Evolutionary conservation across 2,113 vertebrate species (phyloP).

Genomic region (Polypterus bichir): DNA sequence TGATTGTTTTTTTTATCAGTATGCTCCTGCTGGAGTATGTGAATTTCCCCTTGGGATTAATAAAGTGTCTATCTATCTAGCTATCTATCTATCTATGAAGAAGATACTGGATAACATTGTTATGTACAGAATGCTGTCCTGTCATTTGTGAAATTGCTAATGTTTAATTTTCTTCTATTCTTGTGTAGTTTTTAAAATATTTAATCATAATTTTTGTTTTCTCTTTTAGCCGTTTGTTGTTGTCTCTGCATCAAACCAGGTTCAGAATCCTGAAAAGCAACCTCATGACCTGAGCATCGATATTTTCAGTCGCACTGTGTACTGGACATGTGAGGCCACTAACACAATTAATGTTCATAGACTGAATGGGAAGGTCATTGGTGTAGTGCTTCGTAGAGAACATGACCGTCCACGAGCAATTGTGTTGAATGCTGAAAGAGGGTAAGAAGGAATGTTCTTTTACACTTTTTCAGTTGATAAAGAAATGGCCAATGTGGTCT

Average conservation of each 20-base stretch:
- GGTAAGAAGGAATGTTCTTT: slow-evolving; percentile 41
- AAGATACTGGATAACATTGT: too few relatives aligned
- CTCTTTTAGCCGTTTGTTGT: slow-evolving; percentile 57
- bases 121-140: too few relatives aligned
- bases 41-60: too few relatives aligned
- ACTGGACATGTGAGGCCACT: slow-evolving; percentile 85
- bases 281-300: slow-evolving; percentile 85
- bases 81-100: too few relatives aligned
- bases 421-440: slow-evolving; percentile 73
- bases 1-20: too few relatives aligned
- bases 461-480: too few relatives aligned
- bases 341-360: slow-evolving; percentile 77
- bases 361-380: slow-evolving; percentile 62
- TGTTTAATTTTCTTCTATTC: too few relatives aligned
- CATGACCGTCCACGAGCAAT: slow-evolving; percentile 75
- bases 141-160: too few relatives aligned
- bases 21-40: too few relatives aligned
- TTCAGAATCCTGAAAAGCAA: slow-evolving; percentile 59
- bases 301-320: slow-evolving; percentile 74
- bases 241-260: slow-evolving; percentile 51
- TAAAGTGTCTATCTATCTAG: too few relatives aligned
- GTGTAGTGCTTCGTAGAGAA: slow-evolving; percentile 73
- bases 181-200: neutral
- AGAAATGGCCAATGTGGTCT: too few relatives aligned
- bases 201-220: neutral